These are phyloP conservation scores for Heteromyza rotundicornis DNA, from an alignment of 2,888 invertebrate species.

Conservation along the genomic window DNA sequence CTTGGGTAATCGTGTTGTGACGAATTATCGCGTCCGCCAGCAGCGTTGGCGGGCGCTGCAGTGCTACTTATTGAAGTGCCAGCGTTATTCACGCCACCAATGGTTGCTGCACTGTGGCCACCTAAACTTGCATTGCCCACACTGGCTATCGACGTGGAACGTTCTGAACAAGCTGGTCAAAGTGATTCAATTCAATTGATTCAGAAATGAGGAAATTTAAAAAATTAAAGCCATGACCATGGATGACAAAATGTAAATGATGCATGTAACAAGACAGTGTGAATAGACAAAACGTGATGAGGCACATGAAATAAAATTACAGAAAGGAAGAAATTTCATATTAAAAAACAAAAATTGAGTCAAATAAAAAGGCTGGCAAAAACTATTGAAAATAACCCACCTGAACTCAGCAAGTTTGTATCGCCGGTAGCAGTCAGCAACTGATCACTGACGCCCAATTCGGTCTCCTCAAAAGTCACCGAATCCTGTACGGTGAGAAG, in stretches of 20 bases:
- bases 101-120: conserved; percentile 54
- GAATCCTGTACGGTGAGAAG: conserved; percentile 81
- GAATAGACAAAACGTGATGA: neutral
- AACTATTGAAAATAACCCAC: conserved; percentile 59
- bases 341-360: conserved; percentile 27
- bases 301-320: conserved; percentile 22
- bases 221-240: conserved; percentile 17
- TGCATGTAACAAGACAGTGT: conserved; percentile 1
- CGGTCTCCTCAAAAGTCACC: conserved; percentile 75
- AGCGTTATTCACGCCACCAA: conserved; percentile 45
- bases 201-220: conserved; percentile 20
- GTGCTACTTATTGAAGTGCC: conserved; percentile 25
- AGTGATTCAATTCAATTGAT: conserved; percentile 1
- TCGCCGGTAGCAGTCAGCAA: conserved; percentile 64
- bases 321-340: conserved; percentile 27
- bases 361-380: conserved; percentile 16
- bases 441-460: conserved; percentile 67
- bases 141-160: conserved; percentile 62
- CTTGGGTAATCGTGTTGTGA: conserved; percentile 64
- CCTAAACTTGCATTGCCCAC: conserved; percentile 60
- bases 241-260: conserved; percentile 6
- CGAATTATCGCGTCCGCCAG: conserved; percentile 54
- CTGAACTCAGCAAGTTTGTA: conserved; percentile 72
- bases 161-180: conserved; percentile 60
- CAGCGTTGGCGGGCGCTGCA: conserved; percentile 33